Evolutionary conservation across 2,113 vertebrate genomes (phyloP).

Genomic region (Mesoclemmys tuberculata): DNA sequence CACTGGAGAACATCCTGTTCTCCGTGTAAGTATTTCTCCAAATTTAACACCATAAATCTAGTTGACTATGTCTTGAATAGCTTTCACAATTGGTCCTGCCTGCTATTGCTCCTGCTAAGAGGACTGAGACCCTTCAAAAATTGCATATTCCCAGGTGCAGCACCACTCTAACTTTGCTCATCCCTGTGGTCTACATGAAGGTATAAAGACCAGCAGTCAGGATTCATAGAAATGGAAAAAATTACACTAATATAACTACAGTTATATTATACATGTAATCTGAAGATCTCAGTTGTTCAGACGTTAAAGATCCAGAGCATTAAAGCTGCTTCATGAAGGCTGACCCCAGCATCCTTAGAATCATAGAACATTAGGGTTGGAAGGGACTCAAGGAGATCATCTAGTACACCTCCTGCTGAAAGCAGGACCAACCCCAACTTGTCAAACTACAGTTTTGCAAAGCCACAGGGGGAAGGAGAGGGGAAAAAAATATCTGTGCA

Average conservation of each 20-base stretch:
- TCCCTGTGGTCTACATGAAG: rapidly evolving
- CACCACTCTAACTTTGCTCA: rapidly evolving
- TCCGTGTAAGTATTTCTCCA: background rate
- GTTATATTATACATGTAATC: background rate
- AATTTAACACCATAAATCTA: background rate
- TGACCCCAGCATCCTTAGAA: background rate
- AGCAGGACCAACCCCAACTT: too few species aligned
- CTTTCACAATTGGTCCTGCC: rapidly evolving
- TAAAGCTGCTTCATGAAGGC: background rate
- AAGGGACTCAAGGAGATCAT: too few species aligned
- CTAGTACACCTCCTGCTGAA: too few species aligned
- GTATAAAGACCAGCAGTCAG: background rate
- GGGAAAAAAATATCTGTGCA: too few species aligned
- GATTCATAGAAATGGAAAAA: background rate
- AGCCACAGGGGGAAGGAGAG: too few species aligned
- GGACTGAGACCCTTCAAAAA: background rate
- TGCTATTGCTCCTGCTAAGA: background rate
- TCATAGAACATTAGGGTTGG: too few species aligned
- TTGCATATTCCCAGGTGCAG: background rate
- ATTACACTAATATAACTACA: too few species aligned
- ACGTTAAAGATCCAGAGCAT: background rate
- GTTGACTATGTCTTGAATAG: background rate
- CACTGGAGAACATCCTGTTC: background rate
- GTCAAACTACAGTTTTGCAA: too few species aligned
- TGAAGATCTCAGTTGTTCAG: background rate